These are phyloP conservation scores for Bos indicus DNA, from an alignment of 2,113 vertebrate species.

Conservation along the genomic window DNA sequence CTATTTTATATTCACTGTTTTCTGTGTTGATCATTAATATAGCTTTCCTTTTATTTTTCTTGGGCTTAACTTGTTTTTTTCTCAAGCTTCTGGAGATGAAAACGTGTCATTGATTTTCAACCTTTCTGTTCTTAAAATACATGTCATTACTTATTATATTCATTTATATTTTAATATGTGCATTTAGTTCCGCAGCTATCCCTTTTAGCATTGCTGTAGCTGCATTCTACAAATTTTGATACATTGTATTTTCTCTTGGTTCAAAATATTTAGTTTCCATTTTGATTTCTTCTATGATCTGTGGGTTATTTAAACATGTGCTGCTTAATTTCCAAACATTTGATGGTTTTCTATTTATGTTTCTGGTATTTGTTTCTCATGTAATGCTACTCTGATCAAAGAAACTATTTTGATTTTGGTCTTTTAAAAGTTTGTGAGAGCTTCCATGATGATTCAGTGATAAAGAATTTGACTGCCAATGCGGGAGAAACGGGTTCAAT, in stretches of 20 bases:
- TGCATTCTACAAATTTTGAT: not conserved
- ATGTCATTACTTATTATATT: not conserved
- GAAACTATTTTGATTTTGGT: not conserved
- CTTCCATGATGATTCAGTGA: not conserved
- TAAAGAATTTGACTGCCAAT: not conserved
- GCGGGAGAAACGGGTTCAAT: fast-evolving
- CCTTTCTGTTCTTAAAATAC: not conserved
- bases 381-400: not conserved
- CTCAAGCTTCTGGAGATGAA: not conserved
- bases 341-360: not conserved
- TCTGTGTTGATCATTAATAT: not conserved
- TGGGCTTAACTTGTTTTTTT: not conserved
- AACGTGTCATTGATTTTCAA: not conserved
- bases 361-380: not conserved
- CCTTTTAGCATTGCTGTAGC: not conserved
- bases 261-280: not conserved
- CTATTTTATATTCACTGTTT: not conserved
- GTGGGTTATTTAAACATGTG: not conserved
- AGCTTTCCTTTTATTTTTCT: not conserved
- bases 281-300: not conserved
- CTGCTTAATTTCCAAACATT: constrained; percentile 17
- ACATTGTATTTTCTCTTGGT: not conserved
- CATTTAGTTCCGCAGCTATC: not conserved
- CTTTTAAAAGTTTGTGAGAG: not conserved
- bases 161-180: not conserved